Base-by-base conservation (phyloP, 1,140 invertebrate genomes). In the Cataglyphis hispanica region DNA sequence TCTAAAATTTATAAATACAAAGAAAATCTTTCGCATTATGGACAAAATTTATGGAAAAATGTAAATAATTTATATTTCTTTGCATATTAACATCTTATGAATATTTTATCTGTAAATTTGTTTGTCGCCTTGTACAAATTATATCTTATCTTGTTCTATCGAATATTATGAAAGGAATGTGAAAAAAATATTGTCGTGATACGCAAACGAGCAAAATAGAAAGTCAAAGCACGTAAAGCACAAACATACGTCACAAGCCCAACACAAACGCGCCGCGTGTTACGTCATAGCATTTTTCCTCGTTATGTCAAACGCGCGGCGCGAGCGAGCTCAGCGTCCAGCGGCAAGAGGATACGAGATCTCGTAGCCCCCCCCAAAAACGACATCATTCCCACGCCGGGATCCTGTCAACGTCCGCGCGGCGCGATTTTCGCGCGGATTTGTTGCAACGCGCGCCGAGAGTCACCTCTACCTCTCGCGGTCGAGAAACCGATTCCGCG, bases 201-300 rank as follows among this genome's bases (percentile, higher is more conserved):
- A 22, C 40, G n/a, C 25, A 64, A 66, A 46, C 46, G 37, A 64
- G 25, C 25, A 37, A 43, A 63, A 40, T 27, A 31, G 1, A 43
- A 13, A 19, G 60, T 76, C 56, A 8, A 63, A 43, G 75, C 10
- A 16, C 16, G 70, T 50, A 43, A 40, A 46, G 25, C 40, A 22
- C 53, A 37, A 58, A 25, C 50, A 56, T 56, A 56, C 19, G 31
- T 37, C 34, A 25, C 43, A 3, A 10, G 37, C 31, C 19, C 46
- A n/a, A 70, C 66, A 43, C 60, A 64, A 69, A 80, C 76, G 64
- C 63, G 61, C 34, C 40, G 46, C 46, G 31, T 16, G 40, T 80
- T 80, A 80, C 64, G 46, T 80, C 77, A 80, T 27, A 27, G 64
- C n/a, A 80, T 80, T 70, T 80, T 70, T 60, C 77, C 34, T 34